These are phyloP conservation scores for Bradypodion ventrale DNA, from an alignment of 2,797 vertebrate genomes.

Conservation along the genomic window DNA sequence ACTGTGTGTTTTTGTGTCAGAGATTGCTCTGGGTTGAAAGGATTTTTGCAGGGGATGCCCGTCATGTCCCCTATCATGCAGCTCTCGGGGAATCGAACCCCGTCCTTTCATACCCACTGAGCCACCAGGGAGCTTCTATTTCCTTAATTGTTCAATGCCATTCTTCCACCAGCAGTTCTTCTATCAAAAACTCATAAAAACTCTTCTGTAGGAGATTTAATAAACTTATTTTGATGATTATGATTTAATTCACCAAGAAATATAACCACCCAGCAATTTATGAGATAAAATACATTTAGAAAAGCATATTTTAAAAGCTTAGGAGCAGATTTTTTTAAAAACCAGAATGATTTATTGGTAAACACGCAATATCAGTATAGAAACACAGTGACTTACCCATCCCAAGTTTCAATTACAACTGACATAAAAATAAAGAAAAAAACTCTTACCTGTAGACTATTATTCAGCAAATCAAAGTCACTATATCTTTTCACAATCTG, in stretches of 20 bases:
- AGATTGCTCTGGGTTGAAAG: too few relatives aligned
- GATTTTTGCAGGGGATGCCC: too few relatives aligned
- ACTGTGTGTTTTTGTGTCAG: too few relatives aligned
- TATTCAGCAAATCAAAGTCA: slow-evolving; percentile 96
- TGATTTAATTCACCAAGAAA: not conserved
- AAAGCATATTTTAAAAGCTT: not conserved
- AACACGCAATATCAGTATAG: not conserved
- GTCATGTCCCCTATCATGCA: too few relatives aligned
- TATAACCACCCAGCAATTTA: not conserved
- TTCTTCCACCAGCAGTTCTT: not conserved
- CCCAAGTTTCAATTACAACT: not conserved
- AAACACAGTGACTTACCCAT: not conserved
- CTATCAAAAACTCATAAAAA: too few relatives aligned
- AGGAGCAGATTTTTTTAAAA: not conserved
- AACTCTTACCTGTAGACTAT: slow-evolving; percentile 89
- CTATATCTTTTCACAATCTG: slow-evolving; percentile 97
- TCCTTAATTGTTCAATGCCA: not conserved
- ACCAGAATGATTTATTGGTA: not conserved
- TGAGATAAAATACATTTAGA: not conserved
- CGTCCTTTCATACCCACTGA: too few relatives aligned
- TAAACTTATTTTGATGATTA: not conserved
- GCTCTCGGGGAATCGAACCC: too few relatives aligned
- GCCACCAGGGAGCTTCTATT: too few relatives aligned
- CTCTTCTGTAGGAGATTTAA: not conserved
- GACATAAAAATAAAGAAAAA: slow-evolving; percentile 14